Conservation (phyloP, 2,888 invertebrate genomes). For the Ophraella communa region DNA sequence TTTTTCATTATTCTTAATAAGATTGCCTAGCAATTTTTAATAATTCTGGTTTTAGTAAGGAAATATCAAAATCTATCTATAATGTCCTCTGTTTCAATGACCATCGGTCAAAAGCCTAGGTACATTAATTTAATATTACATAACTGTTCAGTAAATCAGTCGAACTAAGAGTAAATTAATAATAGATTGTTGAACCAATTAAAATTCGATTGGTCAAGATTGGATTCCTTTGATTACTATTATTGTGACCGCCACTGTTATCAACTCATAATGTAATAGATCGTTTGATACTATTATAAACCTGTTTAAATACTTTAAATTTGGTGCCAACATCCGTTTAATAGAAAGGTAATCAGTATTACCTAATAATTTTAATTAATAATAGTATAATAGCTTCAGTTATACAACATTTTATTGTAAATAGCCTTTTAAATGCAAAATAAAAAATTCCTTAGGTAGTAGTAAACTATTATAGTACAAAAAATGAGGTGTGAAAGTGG, state of each 20-base stretch:
- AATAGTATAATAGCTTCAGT: slow-evolving; percentile 3
- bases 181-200: neutral
- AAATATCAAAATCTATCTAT: no score
- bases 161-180: no score
- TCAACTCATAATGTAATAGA: neutral
- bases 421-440: neutral
- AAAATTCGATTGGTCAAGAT: neutral
- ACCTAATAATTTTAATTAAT: slow-evolving; percentile 17
- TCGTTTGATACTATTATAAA: neutral
- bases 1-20: no score
- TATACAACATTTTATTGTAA: neutral
- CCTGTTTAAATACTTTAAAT: slow-evolving; percentile 8
- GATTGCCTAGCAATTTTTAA: no score
- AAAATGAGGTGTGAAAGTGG: no score
- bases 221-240: neutral
- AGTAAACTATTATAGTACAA: no score
- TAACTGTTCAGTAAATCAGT: no score
- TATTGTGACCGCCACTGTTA: neutral
- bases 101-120: no score
- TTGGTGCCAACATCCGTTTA: slow-evolving; percentile 11
- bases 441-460: no score
- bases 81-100: no score
- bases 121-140: no score
- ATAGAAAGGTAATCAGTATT: slow-evolving; percentile 21
- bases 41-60: no score